phyloP scores from a whole-genome alignment of 2,113 vertebrate species.

The Jacana jacana region DNA sequence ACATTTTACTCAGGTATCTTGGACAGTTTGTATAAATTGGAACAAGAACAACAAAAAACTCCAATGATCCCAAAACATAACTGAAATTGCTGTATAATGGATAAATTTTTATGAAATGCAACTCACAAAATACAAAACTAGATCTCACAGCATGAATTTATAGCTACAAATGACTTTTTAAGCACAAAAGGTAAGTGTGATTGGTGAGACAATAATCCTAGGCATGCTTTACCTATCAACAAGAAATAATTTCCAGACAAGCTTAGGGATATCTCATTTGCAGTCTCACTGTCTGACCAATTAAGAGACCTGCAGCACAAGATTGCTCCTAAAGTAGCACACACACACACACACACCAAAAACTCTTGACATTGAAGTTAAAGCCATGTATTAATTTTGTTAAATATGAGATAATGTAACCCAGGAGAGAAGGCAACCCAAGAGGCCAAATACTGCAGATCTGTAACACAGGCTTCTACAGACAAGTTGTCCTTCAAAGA shows the following conservation, averaged over 20 bases:
- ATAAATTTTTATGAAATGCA: neutral
- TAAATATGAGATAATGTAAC: neutral
- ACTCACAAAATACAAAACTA: slow-evolving; percentile 19
- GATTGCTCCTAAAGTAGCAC: neutral
- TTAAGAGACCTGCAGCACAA: slow-evolving; percentile 22
- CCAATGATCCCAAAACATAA: neutral
- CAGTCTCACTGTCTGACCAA: slow-evolving; percentile 25
- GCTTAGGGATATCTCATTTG: slow-evolving; percentile 42
- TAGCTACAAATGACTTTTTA: slow-evolving; percentile 43
- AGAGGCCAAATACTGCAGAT: neutral
- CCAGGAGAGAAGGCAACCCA: neutral
- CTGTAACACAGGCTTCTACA: neutral
- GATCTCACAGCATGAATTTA: slow-evolving; percentile 40
- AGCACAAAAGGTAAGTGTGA: slow-evolving; percentile 37
- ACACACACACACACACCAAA: neutral
- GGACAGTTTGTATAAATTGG: neutral
- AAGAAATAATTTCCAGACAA: slow-evolving; percentile 17
- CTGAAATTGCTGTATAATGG: neutral
- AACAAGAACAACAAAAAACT: neutral
- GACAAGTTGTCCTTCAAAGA: neutral
- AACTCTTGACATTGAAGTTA: neutral
- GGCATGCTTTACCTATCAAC: slow-evolving; percentile 21
- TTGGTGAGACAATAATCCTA: slow-evolving; percentile 20
- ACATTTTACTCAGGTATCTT: neutral
- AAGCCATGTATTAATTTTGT: neutral